Conservation (phyloP, 2,888 invertebrate genomes). For the Apocheima hispidaria region DNA sequence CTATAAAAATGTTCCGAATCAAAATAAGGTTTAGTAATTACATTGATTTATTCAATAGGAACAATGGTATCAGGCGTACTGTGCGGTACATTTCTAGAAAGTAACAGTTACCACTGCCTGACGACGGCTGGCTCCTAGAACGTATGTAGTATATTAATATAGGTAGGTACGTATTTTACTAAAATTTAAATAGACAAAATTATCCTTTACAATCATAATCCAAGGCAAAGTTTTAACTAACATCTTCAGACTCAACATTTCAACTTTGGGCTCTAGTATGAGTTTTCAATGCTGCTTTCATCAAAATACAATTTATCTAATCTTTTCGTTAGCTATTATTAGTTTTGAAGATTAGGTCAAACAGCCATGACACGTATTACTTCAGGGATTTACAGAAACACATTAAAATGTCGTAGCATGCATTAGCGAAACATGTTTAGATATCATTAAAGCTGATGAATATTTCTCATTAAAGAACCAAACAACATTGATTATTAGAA, state of each 20-base stretch:
- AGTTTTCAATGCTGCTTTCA: constrained; percentile 10
- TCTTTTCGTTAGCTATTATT: constrained; percentile 13
- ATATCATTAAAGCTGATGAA: constrained; percentile 12
- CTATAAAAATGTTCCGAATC: too few relatives aligned
- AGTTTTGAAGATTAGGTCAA: constrained; percentile 15
- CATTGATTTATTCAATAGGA: too few relatives aligned
- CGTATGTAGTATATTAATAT: too few relatives aligned
- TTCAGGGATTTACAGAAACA: constrained; percentile 21
- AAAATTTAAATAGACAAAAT: background rate
- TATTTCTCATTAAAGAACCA: constrained; percentile 20
- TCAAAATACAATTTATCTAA: constrained; percentile 14
- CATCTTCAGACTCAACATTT: background rate
- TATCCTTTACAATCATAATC: background rate
- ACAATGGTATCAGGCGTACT: too few relatives aligned
- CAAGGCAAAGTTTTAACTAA: background rate
- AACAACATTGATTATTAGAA: constrained; percentile 17
- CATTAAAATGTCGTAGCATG: constrained; percentile 20
- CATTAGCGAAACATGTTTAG: constrained; percentile 14
- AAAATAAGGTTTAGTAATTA: too few relatives aligned
- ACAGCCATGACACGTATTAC: constrained; percentile 18
- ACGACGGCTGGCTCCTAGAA: too few relatives aligned
- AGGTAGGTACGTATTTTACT: too few relatives aligned
- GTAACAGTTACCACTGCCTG: too few relatives aligned
- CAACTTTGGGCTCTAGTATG: background rate
- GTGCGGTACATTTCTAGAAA: too few relatives aligned